These are phyloP conservation scores for Camptogramma bilineatum DNA, from an alignment of 2,888 invertebrate genomes.

Conservation along the genomic window DNA sequence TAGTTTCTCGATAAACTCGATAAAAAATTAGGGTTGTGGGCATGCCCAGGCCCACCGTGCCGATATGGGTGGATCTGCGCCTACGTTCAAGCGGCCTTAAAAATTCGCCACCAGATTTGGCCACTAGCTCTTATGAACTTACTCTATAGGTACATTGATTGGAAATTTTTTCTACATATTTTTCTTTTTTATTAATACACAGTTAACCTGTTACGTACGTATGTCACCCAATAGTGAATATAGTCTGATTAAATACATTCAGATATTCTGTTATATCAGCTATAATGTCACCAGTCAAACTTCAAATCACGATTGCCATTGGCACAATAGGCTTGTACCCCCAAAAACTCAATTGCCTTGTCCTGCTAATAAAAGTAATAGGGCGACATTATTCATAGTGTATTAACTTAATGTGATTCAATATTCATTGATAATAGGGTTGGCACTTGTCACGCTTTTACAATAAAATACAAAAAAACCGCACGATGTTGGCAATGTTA, in stretches of 20 bases:
- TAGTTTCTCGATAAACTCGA: too few species aligned
- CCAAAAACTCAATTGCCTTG: constrained; percentile 55
- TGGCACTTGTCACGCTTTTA: constrained; percentile 23
- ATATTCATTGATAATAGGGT: constrained; percentile 49
- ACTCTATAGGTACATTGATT: too few species aligned
- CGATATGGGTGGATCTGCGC: too few species aligned
- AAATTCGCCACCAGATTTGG: too few species aligned
- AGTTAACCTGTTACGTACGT: background rate
- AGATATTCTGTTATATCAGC: constrained; percentile 4
- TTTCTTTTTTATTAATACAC: too few species aligned
- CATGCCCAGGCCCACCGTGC: too few species aligned
- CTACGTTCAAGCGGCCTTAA: too few species aligned
- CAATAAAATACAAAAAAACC: background rate
- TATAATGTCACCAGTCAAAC: constrained; percentile 15
- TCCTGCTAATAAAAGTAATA: constrained; percentile 58
- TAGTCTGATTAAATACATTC: constrained; percentile 1
- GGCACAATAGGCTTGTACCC: constrained; percentile 45
- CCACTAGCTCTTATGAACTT: too few species aligned
- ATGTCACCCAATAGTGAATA: background rate
- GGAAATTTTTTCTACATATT: too few species aligned
- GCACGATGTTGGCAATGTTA: too few species aligned
- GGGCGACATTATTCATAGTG: constrained; percentile 65
- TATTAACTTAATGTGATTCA: constrained; percentile 70
- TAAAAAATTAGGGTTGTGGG: too few species aligned
- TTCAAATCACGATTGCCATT: constrained; percentile 15